These are phyloP conservation scores for Sebastolobus altivelis DNA, from an alignment of 2,797 vertebrate species.

Conservation along the genomic window DNA sequence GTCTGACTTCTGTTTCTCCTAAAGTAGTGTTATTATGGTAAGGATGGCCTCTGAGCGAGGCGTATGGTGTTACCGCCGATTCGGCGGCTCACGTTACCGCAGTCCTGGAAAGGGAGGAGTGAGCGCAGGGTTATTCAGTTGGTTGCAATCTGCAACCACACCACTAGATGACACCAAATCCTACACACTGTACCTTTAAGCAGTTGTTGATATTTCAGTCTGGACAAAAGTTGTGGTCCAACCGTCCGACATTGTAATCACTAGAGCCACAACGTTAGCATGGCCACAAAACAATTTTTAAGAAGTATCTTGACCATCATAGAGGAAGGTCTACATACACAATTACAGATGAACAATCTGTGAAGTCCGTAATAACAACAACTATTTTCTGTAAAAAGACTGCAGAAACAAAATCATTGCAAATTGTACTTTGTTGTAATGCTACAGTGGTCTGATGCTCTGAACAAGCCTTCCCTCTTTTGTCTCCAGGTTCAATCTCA, in stretches of 20 bases:
- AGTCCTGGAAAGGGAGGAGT: too few relatives aligned
- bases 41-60: too few relatives aligned
- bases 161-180: background rate
- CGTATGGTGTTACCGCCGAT: background rate
- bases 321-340: background rate
- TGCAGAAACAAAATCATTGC: background rate
- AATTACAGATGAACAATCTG: background rate
- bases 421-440: background rate
- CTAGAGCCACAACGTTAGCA: background rate
- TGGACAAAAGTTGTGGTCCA: background rate
- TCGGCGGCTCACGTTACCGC: background rate
- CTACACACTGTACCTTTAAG: background rate
- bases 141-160: background rate
- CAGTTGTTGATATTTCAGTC: background rate
- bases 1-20: too few relatives aligned
- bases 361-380: background rate
- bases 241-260: rapidly evolving
- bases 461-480: background rate
- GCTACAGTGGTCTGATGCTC: slow-evolving; percentile 1
- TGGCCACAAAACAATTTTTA: background rate
- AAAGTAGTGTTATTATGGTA: too few relatives aligned
- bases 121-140: background rate
- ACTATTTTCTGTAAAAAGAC: background rate
- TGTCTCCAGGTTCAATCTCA: slow-evolving; percentile 24
- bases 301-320: background rate